phyloP scores from a whole-genome alignment of 2,113 vertebrate species.

The Himantopus leucocephalus region DNA sequence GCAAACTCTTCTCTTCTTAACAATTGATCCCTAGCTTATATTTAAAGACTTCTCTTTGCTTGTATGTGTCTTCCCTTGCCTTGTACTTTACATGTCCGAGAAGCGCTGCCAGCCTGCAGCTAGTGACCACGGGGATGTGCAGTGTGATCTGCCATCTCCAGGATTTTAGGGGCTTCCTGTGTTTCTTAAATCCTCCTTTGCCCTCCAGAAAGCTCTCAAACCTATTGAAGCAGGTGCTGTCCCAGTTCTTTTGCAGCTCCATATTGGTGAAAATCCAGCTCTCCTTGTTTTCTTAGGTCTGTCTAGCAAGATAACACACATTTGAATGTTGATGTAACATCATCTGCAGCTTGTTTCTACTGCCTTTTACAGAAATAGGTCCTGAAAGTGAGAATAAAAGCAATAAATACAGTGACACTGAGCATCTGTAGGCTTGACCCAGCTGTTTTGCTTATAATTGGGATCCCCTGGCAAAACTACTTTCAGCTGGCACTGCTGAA shows the following conservation, averaged over 20 bases:
- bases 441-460: background rate
- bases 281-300: background rate
- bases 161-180: background rate
- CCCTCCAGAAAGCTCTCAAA: background rate
- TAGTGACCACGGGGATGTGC: background rate
- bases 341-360: background rate
- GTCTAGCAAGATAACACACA: background rate
- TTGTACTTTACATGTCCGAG: rapidly evolving
- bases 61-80: background rate
- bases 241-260: background rate
- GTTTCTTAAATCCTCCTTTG: background rate
- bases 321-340: background rate
- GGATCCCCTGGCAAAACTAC: background rate
- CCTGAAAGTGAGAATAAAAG: background rate
- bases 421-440: background rate
- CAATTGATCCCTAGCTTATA: background rate
- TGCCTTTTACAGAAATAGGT: background rate
- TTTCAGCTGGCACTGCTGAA: background rate
- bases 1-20: background rate
- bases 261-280: background rate
- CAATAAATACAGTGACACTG: background rate
- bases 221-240: background rate
- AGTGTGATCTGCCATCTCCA: background rate
- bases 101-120: background rate
- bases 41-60: background rate